These are phyloP conservation scores for Norana najaformis DNA, from an alignment of 2,888 invertebrate genomes.

Conservation along the genomic window DNA sequence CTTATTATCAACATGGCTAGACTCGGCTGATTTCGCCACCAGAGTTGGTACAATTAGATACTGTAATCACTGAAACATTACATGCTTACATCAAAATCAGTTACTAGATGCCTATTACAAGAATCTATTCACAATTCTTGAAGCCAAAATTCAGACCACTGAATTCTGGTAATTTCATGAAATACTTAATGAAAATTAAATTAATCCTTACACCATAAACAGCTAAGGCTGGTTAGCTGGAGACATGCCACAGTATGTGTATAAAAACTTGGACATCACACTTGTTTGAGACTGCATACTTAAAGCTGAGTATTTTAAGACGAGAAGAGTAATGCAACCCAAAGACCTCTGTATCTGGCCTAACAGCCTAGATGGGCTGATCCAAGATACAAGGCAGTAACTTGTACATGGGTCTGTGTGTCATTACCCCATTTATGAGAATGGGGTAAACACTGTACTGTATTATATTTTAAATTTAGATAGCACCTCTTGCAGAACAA, in stretches of 20 bases:
- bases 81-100: too few species aligned
- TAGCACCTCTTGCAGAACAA: too few species aligned
- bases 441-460: too few species aligned
- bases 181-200: neutral
- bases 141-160: neutral
- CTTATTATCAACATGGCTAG: too few species aligned
- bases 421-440: neutral
- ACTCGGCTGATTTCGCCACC: too few species aligned
- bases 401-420: neutral
- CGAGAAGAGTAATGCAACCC: neutral
- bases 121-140: too few species aligned
- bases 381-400: neutral
- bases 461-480: too few species aligned
- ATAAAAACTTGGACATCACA: neutral
- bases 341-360: neutral
- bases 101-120: too few species aligned
- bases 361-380: neutral
- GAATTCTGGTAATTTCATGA: neutral
- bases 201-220: neutral
- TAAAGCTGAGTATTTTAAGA: neutral
- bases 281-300: neutral
- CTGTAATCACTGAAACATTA: too few species aligned
- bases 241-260: neutral
- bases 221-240: neutral
- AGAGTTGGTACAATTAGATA: too few species aligned